Evolutionary conservation across 1,140 invertebrate genomes (phyloP), one percentile per base, ranked within the genome.

Genomic region (Lysiphlebus fabarum): DNA sequence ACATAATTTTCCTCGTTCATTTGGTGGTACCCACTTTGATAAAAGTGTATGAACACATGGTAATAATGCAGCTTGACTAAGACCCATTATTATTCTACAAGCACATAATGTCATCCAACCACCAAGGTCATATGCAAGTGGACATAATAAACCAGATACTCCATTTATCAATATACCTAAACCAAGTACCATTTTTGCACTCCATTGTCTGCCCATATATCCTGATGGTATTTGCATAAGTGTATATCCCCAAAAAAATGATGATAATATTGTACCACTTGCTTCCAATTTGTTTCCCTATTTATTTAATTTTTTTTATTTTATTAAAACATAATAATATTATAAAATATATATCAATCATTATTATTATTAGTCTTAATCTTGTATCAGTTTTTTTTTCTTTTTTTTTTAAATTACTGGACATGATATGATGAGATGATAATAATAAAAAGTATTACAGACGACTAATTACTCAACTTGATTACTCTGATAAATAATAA

Each of bases 211-310:
- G 0, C 82, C 81, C 9, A 86, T 50, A 50, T 80, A 82, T 5
- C 84, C 84, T 0, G 82, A 81, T 6, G 83, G 82, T 57, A 85
- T 67, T 65, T 86, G 87, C 64, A 80, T 87, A 9, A 79, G 49
- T 7, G 85, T 81, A 69, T 89, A 89, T 0, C 88, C 88, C 82
- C 87, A 89, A 67, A 89, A 89, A 67, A 90, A 89, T 0, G 86
- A 82, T 42, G 85, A 85, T 11, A 89, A 72, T 6, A 89, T 78
- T 12, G 81, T 67, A 5, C 85, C 82, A 61, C 17, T 26, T 26
- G 17, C 17, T 26, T 26, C 17, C 17, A 26, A 26, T 26, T 26
- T 26, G 1, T 26, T 26, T 26, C 17, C 17, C 17, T 26, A 26
- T 26, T 26, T n/a, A n/a, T n/a, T n/a, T n/a, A n/a, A n/a, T 1